These are phyloP conservation scores for Cephalotes varians DNA, from an alignment of 2,888 invertebrate genomes.

Conservation along the genomic window DNA sequence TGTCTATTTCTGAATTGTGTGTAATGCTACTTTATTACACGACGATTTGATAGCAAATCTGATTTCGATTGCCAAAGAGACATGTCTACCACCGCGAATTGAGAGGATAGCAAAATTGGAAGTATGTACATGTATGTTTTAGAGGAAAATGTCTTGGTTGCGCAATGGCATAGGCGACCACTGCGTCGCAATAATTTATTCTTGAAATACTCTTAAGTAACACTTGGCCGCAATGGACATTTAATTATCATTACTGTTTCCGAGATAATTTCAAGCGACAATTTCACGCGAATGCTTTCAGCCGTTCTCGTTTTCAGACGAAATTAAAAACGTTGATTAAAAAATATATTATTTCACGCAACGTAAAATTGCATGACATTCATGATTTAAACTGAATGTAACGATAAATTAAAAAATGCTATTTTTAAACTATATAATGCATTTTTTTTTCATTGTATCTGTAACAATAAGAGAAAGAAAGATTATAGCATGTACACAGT, in stretches of 20 bases:
- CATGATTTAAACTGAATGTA: neutral
- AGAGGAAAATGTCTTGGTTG: neutral
- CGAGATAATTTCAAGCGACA: constrained; percentile 12
- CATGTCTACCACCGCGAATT: neutral
- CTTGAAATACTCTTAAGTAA: neutral
- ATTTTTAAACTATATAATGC: neutral
- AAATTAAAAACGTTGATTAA: neutral
- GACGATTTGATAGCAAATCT: constrained; percentile 19
- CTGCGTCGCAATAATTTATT: constrained; percentile 18
- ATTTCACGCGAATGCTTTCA: neutral
- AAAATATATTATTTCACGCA: neutral
- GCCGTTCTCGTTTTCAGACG: neutral
- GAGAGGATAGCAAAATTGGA: neutral
- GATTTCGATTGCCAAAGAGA: constrained; percentile 12
- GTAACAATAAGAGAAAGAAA: neutral
- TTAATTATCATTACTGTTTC: neutral
- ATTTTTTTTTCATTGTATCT: neutral
- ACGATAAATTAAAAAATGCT: neutral
- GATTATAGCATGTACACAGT: neutral
- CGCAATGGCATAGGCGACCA: neutral
- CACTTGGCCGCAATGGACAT: neutral
- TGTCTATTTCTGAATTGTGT: neutral
- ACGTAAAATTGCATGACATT: neutral
- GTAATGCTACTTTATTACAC: constrained; percentile 24
- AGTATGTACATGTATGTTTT: neutral